Base-by-base conservation (phyloP, 2,888 invertebrate species). In the Eupithecia centaureata region DNA sequence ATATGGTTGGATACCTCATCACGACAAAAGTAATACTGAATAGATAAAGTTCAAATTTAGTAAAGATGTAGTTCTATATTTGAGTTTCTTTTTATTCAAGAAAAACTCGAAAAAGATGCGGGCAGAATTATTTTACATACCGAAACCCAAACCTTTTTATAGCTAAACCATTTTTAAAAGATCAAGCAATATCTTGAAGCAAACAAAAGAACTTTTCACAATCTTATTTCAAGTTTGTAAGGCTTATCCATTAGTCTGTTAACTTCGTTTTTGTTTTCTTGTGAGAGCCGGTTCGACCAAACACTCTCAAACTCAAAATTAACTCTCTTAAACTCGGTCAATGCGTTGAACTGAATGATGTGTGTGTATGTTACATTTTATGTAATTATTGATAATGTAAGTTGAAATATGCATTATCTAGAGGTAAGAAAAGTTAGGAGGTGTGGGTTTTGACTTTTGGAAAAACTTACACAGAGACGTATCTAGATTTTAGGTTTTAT, bases 231-330 rank as follows among this genome's bases (percentile, higher is more conserved):
- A 27, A 65, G 64, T 65, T 67, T 59, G 54, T 32, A 57, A 22
- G 56, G 61, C 54, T 65, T 60, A 61, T 65, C 67, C 72, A 72
- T 67, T 70, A 72, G 65, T 32, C 54, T 42, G 35, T 42, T 63
- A 65, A 67, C 60, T 58, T 65, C 28, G 61, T 67, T 69, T 57
- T 10, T 42, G 5, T 18, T 42, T 42, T 2, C n/a, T 35, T 12
- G 10, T 18, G 42, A 42, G 18, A 3, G 7, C 18, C 18, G 18
- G 38, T 38, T 38, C 7, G 5, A n/a, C 38, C n/a, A 5, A 7
- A 2, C 38, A n/a, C 7, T n/a, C n/a, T n/a, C n/a, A n/a, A n/a
- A n/a, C n/a, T n/a, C n/a, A n/a, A n/a, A n/a, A n/a, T n/a, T n/a
- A n/a, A n/a, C n/a, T n/a, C n/a, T n/a, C n/a, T n/a, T n/a, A n/a